phyloP scores from a whole-genome alignment of 2,888 invertebrate genomes.

The Leistus spinibarbis region DNA sequence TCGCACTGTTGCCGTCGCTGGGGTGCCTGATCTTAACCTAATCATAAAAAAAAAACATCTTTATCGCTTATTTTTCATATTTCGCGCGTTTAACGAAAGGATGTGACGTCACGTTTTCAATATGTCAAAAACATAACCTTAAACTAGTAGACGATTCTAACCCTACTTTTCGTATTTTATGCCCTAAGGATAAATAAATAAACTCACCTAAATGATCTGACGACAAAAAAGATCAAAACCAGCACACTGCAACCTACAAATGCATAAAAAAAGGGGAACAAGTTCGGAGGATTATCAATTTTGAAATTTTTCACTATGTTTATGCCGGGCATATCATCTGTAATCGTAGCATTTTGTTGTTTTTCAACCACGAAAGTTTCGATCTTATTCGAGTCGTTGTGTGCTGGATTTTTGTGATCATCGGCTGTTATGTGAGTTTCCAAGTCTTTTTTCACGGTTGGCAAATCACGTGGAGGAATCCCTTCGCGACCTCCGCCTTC shows the following conservation, averaged over 20 bases:
- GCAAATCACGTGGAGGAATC: background rate
- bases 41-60: slow-evolving; percentile 17
- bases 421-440: background rate
- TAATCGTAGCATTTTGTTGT: background rate
- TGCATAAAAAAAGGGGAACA: slow-evolving; percentile 43
- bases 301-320: background rate
- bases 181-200: background rate
- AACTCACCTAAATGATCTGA: slow-evolving; percentile 46
- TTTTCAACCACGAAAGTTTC: background rate
- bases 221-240: slow-evolving; percentile 44
- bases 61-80: background rate
- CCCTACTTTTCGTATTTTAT: too few relatives aligned
- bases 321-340: background rate
- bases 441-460: background rate
- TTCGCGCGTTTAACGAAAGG: background rate
- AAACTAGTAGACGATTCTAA: background rate
- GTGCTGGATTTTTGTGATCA: background rate
- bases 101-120: background rate
- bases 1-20: slow-evolving; percentile 47
- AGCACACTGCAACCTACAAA: slow-evolving; percentile 45
- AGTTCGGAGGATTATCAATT: background rate
- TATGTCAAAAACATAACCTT: background rate
- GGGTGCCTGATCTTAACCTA: slow-evolving; percentile 45
- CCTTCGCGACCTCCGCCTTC: background rate
- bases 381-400: background rate